These are phyloP conservation scores for Esox masquinongy DNA, from an alignment of 2,797 vertebrate species.

Conservation along the genomic window DNA sequence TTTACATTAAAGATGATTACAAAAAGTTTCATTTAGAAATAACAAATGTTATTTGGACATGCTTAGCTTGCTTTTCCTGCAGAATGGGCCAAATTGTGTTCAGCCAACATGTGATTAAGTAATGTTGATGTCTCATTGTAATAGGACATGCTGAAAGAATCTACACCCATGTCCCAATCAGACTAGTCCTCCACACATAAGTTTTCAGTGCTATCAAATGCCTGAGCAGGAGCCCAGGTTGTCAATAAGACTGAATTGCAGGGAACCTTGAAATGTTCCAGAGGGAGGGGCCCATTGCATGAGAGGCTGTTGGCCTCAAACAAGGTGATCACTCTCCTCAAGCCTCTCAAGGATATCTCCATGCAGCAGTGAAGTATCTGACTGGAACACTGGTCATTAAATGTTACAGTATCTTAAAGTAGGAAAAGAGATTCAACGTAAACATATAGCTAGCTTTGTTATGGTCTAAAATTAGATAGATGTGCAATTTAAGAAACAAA, in stretches of 20 bases:
- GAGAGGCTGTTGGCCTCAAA: slow-evolving; percentile 20
- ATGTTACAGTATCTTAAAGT: slow-evolving; percentile 1
- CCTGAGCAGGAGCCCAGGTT: slow-evolving; percentile 25
- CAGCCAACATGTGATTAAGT: neutral
- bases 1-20: too few species aligned
- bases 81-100: neutral
- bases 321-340: slow-evolving; percentile 38
- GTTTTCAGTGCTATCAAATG: slow-evolving; percentile 9
- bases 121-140: neutral
- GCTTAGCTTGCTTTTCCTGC: too few species aligned
- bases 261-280: slow-evolving; percentile 56
- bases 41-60: too few species aligned
- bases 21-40: too few species aligned
- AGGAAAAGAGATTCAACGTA: slow-evolving; percentile 7
- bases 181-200: neutral
- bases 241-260: slow-evolving; percentile 51
- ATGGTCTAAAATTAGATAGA: neutral
- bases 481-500: neutral
- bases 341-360: slow-evolving; percentile 31
- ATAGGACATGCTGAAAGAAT: neutral
- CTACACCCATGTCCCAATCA: neutral
- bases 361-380: slow-evolving; percentile 12
- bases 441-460: neutral
- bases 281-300: slow-evolving; percentile 30
- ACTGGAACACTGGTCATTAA: neutral